Conservation (phyloP, 2,888 invertebrate species). For the Drosophila birchii region DNA sequence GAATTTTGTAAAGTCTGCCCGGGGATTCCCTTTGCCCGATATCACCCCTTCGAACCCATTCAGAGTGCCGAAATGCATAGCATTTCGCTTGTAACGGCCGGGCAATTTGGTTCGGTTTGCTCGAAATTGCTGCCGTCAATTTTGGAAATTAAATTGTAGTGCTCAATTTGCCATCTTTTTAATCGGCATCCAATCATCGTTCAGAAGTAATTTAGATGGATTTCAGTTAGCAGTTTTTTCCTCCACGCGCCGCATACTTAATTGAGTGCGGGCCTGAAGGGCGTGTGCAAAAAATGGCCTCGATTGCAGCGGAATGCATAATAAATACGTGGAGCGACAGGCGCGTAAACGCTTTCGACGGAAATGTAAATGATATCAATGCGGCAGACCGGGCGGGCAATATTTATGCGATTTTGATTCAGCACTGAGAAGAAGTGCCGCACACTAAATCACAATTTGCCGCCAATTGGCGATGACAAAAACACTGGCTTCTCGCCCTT, state of each 20-base stretch:
- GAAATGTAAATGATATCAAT: conserved; percentile 52
- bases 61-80: conserved; percentile 7
- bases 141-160: conserved; percentile 70
- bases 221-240: conserved; percentile 34
- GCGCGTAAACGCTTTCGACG: conserved; percentile 44
- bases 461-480: conserved; percentile 40
- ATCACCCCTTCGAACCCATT: conserved; percentile 20
- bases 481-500: neutral
- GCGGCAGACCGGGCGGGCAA: conserved; percentile 39
- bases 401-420: conserved; percentile 55
- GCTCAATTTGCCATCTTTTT: conserved; percentile 53
- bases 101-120: conserved; percentile 55
- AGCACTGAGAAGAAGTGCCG: conserved; percentile 12
- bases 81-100: conserved; percentile 32
- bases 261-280: conserved; percentile 1
- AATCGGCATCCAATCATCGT: conserved; percentile 46
- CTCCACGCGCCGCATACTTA: neutral
- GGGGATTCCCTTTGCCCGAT: conserved; percentile 4
- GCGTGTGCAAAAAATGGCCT: conserved; percentile 21
- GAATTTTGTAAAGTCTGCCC: neutral
- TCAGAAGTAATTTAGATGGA: conserved; percentile 42
- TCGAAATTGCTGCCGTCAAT: conserved; percentile 63
- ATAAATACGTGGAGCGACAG: conserved; percentile 48
- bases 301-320: conserved; percentile 48
- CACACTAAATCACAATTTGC: conserved; percentile 38